These are phyloP conservation scores for Sternarchorhynchus goeldii DNA, from an alignment of 2,797 vertebrate species.

Conservation along the genomic window DNA sequence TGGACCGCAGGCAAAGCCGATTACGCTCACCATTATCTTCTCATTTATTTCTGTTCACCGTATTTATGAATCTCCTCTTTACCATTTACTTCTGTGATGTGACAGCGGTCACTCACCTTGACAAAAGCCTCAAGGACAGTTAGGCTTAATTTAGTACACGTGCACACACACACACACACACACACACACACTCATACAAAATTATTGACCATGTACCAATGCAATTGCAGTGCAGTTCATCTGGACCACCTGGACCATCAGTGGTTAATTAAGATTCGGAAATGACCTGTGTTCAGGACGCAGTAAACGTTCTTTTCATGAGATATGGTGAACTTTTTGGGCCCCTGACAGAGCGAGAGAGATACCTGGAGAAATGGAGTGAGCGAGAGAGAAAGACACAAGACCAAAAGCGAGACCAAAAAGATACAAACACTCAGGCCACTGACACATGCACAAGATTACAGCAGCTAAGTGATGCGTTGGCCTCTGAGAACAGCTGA, in stretches of 20 bases:
- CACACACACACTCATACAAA: no score
- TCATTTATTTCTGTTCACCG: neutral
- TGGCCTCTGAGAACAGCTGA: neutral
- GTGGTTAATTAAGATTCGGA: no score
- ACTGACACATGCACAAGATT: neutral
- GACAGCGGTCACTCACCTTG: neutral
- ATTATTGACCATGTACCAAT: no score
- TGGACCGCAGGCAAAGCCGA: neutral
- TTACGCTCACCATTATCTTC: neutral
- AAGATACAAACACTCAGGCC: neutral
- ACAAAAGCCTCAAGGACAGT: neutral
- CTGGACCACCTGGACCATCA: no score
- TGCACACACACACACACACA: no score
- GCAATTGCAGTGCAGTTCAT: no score
- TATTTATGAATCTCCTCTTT: neutral
- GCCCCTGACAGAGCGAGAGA: neutral
- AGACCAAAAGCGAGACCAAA: neutral
- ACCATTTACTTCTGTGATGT: neutral
- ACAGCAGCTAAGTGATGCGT: no score
- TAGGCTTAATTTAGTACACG: neutral
- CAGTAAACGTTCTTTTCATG: neutral
- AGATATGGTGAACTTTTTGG: neutral
- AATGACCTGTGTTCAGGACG: no score
- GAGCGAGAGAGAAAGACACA: no score
- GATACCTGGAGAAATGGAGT: neutral